Percentiles rank a stretch among this genome's conserved stretches.
Evolutionary conservation across 2,888 invertebrate species (phyloP).

Genomic region (Octodonta nipae): DNA sequence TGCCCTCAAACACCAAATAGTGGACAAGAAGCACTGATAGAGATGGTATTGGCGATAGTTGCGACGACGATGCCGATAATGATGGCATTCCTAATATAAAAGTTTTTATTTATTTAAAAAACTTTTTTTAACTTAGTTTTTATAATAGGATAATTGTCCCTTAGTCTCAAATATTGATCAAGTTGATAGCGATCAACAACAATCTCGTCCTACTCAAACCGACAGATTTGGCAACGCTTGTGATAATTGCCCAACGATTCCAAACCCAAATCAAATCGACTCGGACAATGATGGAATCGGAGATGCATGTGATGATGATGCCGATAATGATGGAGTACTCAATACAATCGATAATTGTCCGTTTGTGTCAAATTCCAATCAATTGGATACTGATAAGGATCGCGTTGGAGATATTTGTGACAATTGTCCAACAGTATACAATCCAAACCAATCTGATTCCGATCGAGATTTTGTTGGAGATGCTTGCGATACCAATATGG

Average conservation of each 20-base stretch:
- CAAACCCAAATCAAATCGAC: constrained; percentile 82
- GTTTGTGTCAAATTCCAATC: no score
- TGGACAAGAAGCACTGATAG: constrained; percentile 80
- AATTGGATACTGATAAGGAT: no score
- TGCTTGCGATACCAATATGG: no score
- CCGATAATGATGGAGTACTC: constrained; percentile 69
- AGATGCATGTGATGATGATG: constrained; percentile 74
- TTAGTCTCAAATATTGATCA: constrained; percentile 70
- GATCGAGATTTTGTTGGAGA: no score
- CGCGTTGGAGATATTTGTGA: no score
- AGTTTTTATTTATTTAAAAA: no score
- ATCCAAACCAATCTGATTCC: no score
- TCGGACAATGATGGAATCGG: constrained; percentile 68
- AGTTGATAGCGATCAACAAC: constrained; percentile 57
- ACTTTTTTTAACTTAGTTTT: no score
- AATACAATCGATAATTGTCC: no score
- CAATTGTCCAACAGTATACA: no score
- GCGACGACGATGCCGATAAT: constrained; percentile 84
- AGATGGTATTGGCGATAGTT: constrained; percentile 76
- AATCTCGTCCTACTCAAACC: no score
- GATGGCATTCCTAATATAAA: constrained; percentile 49
- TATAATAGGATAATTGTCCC: constrained; percentile 72
- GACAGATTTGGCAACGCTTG: constrained; percentile 73
- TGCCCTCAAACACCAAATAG: constrained; percentile 78
- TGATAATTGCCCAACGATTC: constrained; percentile 77